Percentiles rank a stretch among this genome's conserved stretches.
Evolutionary conservation across 2,797 vertebrate species (phyloP).

Genomic region (Myotis planiceps): DNA sequence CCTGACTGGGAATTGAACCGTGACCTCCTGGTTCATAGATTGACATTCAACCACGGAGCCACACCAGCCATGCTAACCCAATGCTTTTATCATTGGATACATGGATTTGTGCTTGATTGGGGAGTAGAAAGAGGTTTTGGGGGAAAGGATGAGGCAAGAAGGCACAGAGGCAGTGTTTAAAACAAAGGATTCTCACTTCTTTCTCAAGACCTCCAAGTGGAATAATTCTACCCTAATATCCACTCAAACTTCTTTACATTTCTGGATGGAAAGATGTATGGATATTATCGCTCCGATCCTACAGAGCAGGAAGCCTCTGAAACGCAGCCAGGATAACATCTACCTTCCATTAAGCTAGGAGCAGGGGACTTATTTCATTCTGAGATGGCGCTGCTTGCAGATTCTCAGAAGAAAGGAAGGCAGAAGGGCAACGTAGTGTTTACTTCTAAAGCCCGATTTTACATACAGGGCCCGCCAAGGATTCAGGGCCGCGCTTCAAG

Average conservation of each 20-base stretch:
- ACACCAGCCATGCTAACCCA: neutral
- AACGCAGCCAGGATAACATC: neutral
- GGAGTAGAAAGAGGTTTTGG: neutral
- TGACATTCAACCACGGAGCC: no score
- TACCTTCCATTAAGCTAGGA: slow-evolving; percentile 16
- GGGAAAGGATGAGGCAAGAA: neutral
- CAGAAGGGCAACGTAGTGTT: slow-evolving; percentile 61
- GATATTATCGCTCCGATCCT: neutral
- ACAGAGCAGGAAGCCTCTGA: neutral
- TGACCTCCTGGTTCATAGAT: no score
- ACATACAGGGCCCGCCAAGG: slow-evolving; percentile 70
- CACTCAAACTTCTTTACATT: neutral
- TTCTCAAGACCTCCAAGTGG: neutral
- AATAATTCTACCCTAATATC: neutral
- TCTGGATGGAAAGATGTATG: neutral
- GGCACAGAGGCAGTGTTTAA: neutral
- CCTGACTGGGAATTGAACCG: no score
- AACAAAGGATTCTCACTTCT: neutral
- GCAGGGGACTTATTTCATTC: slow-evolving; percentile 41
- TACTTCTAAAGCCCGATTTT: slow-evolving; percentile 78
- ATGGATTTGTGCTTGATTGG: neutral
- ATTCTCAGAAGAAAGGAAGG: slow-evolving; percentile 54
- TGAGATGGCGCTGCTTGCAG: neutral
- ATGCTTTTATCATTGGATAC: neutral
- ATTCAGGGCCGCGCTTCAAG: slow-evolving; percentile 62